Conservation (phyloP, 1,140 invertebrate species). For the Ceratina australensis region DNA sequence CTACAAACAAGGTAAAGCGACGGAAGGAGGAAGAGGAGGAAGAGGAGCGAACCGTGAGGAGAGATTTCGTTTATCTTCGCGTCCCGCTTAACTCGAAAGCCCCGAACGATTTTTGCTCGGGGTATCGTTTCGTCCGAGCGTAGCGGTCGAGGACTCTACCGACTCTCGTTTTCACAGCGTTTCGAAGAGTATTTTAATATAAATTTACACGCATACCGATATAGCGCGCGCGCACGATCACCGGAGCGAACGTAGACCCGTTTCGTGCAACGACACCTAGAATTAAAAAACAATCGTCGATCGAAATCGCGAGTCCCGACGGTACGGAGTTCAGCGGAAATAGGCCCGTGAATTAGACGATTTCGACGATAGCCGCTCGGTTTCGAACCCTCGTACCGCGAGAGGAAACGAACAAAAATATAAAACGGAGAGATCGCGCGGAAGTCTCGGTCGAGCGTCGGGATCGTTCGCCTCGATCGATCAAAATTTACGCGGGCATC, state of each 20-base stretch:
- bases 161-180: constrained; percentile 33
- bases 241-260: constrained; percentile 10
- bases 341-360: too few relatives aligned
- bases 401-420: not conserved
- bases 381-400: too few relatives aligned
- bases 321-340: too few relatives aligned
- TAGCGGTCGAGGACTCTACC: not conserved
- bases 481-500: too few relatives aligned
- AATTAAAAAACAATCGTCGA: constrained; percentile 42
- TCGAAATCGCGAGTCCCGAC: not conserved
- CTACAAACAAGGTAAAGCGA: constrained; percentile 75
- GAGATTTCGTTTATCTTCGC: not conserved
- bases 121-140: not conserved
- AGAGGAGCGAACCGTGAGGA: too few relatives aligned
- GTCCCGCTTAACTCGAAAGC: not conserved
- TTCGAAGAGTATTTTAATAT: constrained; percentile 60
- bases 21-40: constrained; percentile 18
- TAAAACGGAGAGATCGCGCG: not conserved
- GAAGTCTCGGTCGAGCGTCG: not conserved
- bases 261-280: constrained; percentile 71
- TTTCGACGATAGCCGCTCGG: not conserved
- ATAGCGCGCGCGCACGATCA: constrained; percentile 47
- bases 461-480: not conserved
- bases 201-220: constrained; percentile 32
- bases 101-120: not conserved